Evolutionary conservation across 2,888 invertebrate species (phyloP).

Genomic region (Noctua fimbriata): DNA sequence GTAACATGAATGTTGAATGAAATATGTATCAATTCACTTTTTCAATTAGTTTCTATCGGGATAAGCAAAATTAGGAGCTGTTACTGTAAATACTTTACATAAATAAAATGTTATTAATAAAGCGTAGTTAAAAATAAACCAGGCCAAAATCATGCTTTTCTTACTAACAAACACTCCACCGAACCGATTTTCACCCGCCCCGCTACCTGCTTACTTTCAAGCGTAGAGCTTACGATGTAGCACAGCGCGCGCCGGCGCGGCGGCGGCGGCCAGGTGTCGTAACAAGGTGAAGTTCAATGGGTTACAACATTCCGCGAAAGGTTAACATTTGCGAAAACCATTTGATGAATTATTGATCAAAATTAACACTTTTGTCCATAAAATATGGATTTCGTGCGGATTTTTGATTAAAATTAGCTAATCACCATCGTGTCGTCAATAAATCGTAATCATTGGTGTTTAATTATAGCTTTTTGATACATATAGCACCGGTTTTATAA

Average conservation of each 20-base stretch:
- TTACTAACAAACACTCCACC: neutral
- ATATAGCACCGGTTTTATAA: slow-evolving; percentile 13
- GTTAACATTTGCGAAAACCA: slow-evolving; percentile 72
- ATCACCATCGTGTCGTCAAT: slow-evolving; percentile 14
- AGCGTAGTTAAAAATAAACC: neutral
- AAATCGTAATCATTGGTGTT: slow-evolving; percentile 30
- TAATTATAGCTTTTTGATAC: slow-evolving; percentile 28
- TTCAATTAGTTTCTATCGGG: neutral
- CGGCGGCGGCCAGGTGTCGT: slow-evolving; percentile 65
- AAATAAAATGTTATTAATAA: neutral
- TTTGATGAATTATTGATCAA: slow-evolving; percentile 61
- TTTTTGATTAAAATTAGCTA: slow-evolving; percentile 17
- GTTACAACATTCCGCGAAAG: slow-evolving; percentile 69
- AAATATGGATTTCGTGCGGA: slow-evolving; percentile 35
- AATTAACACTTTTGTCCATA: slow-evolving; percentile 56
- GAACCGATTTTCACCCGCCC: neutral
- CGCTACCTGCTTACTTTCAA: slow-evolving; percentile 43
- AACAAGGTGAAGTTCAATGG: slow-evolving; percentile 82
- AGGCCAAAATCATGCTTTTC: too few relatives aligned
- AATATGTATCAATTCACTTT: neutral
- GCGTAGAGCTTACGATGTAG: slow-evolving; percentile 19
- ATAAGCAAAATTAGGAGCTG: neutral
- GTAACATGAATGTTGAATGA: neutral
- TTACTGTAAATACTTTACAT: neutral
- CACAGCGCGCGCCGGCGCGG: slow-evolving; percentile 1